These are phyloP conservation scores for Macroteleia sp. DNA, from an alignment of 2,888 invertebrate genomes.

Conservation along the genomic window DNA sequence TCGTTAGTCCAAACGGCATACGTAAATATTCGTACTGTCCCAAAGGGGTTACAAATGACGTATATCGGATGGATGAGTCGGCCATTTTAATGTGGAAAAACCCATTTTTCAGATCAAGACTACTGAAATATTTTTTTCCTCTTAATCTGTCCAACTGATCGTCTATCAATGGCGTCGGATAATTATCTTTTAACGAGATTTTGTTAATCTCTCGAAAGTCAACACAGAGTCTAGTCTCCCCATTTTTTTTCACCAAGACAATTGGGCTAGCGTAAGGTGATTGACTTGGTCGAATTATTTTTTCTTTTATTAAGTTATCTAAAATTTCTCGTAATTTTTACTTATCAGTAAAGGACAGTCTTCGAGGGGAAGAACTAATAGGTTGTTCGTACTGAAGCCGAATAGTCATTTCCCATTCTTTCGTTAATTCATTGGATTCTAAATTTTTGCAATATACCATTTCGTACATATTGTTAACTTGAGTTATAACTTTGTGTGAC, in stretches of 20 bases:
- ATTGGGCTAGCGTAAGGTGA: constrained; percentile 15
- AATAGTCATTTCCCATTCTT: constrained; percentile 6
- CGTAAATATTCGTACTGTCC: constrained; percentile 14
- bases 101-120: constrained; percentile 7
- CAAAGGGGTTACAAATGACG: constrained; percentile 10
- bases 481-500: not conserved
- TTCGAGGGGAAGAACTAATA: constrained; percentile 1
- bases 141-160: constrained; percentile 5
- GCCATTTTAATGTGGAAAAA: constrained; percentile 11
- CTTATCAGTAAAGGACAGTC: constrained; percentile 28
- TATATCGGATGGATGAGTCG: not conserved
- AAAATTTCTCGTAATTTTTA: constrained; percentile 5
- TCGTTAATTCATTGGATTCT: not conserved
- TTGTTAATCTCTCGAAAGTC: constrained; percentile 9
- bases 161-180: constrained; percentile 11
- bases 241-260: constrained; percentile 11
- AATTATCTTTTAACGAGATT: constrained; percentile 14
- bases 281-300: not conserved
- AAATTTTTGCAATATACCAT: not conserved
- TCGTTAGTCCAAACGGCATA: constrained; percentile 12
- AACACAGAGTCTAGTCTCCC: constrained; percentile 1
- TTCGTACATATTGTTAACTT: not conserved
- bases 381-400: not conserved
- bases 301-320: not conserved
- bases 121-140: constrained; percentile 8